Percentiles rank a stretch among this genome's conserved stretches.
These are phyloP conservation scores for Unio delphinus DNA, from an alignment of 2,888 invertebrate species.

Conservation along the genomic window DNA sequence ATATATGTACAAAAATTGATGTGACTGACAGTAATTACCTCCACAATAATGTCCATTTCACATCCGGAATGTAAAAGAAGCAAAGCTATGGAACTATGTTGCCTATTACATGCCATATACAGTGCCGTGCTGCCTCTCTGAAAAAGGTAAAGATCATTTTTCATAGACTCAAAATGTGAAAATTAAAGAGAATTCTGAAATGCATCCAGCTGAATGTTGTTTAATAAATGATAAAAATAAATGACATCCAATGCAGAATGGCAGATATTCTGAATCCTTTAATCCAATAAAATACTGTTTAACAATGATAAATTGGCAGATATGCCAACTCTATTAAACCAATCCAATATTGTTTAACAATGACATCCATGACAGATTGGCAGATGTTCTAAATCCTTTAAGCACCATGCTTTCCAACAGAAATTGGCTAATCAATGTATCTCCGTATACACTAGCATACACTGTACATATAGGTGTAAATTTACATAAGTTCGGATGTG, in stretches of 20 bases:
- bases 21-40: conserved; percentile 8
- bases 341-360: neutral
- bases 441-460: too few relatives aligned
- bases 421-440: too few relatives aligned
- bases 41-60: conserved; percentile 78
- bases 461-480: too few relatives aligned
- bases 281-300: neutral
- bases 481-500: too few relatives aligned
- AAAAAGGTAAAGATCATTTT: conserved; percentile 16
- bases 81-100: conserved; percentile 76
- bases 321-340: neutral
- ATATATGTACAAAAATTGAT: neutral
- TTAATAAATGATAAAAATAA: neutral
- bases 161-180: conserved; percentile 1
- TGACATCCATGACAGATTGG: neutral
- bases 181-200: neutral
- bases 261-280: neutral
- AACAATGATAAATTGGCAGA: neutral
- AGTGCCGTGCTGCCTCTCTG: conserved; percentile 76
- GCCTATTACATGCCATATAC: conserved; percentile 77
- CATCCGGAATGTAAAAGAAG: conserved; percentile 78
- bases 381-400: neutral
- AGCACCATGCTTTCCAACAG: neutral
- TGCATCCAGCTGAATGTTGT: neutral
- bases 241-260: neutral